phyloP scores from a whole-genome alignment of 2,888 invertebrate species.

The Chesias legatella region DNA sequence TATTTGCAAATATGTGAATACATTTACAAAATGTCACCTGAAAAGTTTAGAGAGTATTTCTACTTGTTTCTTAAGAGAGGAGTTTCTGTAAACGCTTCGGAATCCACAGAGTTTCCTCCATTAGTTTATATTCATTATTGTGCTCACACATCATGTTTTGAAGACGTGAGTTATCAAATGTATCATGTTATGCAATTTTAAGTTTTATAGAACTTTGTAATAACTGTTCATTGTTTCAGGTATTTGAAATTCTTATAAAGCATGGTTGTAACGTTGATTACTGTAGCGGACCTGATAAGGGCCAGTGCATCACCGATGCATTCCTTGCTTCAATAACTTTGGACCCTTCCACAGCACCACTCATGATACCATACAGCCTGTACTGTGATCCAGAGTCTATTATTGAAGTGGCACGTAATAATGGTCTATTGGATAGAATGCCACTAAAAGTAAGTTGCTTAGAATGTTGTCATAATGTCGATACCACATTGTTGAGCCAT shows the following conservation, averaged over 20 bases:
- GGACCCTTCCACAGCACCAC: slow-evolving; percentile 47
- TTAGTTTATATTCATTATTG: slow-evolving; percentile 64
- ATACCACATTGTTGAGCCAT: no score
- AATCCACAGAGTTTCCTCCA: slow-evolving; percentile 66
- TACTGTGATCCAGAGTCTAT: slow-evolving; percentile 60
- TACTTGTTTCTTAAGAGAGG: slow-evolving; percentile 64
- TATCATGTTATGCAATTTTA: no score
- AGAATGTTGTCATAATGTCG: no score
- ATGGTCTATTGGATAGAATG: slow-evolving; percentile 46
- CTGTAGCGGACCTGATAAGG: slow-evolving; percentile 39
- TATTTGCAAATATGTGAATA: slow-evolving; percentile 68
- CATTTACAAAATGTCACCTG: slow-evolving; percentile 54
- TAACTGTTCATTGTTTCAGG: slow-evolving; percentile 42
- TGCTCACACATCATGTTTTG: slow-evolving; percentile 52
- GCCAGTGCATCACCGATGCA: slow-evolving; percentile 57
- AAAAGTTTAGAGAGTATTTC: slow-evolving; percentile 61
- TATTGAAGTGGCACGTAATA: slow-evolving; percentile 43
- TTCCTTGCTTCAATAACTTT: slow-evolving; percentile 58
- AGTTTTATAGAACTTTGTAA: not conserved
- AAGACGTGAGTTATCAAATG: slow-evolving; percentile 51
- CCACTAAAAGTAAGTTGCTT: slow-evolving; percentile 46
- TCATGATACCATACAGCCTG: slow-evolving; percentile 62
- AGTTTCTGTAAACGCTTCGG: slow-evolving; percentile 57
- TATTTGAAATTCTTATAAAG: slow-evolving; percentile 59
- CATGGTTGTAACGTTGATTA: slow-evolving; percentile 71